Base-by-base conservation (phyloP, 2,797 vertebrate species). In the Alouatta caraya region DNA sequence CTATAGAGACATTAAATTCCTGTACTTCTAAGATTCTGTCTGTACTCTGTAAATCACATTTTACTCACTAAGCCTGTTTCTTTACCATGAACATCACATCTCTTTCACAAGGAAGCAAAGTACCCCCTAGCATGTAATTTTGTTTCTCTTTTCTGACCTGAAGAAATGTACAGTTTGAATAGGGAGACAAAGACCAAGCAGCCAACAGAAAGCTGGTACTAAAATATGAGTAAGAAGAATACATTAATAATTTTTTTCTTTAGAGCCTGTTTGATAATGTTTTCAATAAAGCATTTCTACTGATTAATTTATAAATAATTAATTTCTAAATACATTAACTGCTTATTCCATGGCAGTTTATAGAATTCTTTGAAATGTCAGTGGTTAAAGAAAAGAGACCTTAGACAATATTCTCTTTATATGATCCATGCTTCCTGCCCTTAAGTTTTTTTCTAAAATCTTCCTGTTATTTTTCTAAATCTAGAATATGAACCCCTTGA, bases 211-310 rank as follows among this genome's bases (percentile, higher is more conserved):
- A 81, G 79, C 28, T 33, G 37, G 15, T 85, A 57, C 50, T 93
- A 73, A 91, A 91, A 86, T 84, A 67, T 26, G 30, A 33, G 89
- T 55, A 92, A 80, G n/a, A 80, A 82, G 52, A 95, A 37, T 92
- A 50, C 10, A 67, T 30, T 78, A 42, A 44, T 28, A 90, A 17
- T 55, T 88, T 75, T 91, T 52, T 52, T 52, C 48, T 84, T 93
- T 55, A 78, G 19, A 94, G 30, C n/a, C 55, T 95, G 7, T 86
- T 95, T 89, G 46, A 46, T 84, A 84, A 83, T 93, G 6, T 87
- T 93, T 90, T 96, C 28, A 46, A 5, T 88, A 90, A 90, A 72
- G 30, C 15, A 61, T 85, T 95, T 94, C 59, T 88, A 94, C 42
- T 78, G 59, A 85, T 75, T 91, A 48, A 72, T 44, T 72, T 93